phyloP scores from a whole-genome alignment of 2,113 vertebrate genomes.

The Tachycineta bicolor region DNA sequence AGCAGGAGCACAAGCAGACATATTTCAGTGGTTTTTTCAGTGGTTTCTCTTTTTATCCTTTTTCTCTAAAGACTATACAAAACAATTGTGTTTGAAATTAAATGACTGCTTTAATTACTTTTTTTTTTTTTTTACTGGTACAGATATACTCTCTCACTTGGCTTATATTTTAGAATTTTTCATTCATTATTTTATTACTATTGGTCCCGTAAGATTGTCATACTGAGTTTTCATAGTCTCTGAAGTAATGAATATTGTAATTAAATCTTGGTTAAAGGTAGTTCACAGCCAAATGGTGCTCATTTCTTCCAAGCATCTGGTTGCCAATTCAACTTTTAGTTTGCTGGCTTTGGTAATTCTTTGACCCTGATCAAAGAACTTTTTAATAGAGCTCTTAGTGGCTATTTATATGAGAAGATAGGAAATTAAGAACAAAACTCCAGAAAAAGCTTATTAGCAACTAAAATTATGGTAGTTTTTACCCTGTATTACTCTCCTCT shows the following conservation, averaged over 20 bases:
- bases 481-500: background rate
- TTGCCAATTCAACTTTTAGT: slow-evolving; percentile 12
- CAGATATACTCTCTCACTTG: background rate
- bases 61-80: background rate
- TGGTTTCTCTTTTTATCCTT: background rate
- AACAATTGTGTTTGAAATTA: background rate
- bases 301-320: slow-evolving; percentile 23
- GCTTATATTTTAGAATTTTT: slow-evolving; percentile 19
- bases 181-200: slow-evolving; percentile 59
- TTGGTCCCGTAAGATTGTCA: slow-evolving; percentile 19
- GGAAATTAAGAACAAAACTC: background rate
- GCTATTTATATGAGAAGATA: background rate
- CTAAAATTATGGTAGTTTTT: background rate
- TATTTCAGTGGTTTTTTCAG: background rate
- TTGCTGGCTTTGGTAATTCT: slow-evolving; percentile 41
- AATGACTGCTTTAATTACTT: slow-evolving; percentile 5
- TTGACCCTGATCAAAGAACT: slow-evolving; percentile 35
- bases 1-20: background rate
- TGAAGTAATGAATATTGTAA: slow-evolving; percentile 56
- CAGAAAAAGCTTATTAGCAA: background rate
- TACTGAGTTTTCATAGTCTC: slow-evolving; percentile 48
- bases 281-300: slow-evolving; percentile 3
- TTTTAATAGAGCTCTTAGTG: slow-evolving; percentile 11
- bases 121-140: background rate
- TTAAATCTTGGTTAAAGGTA: slow-evolving; percentile 60